Percentiles rank a stretch among this genome's conserved stretches.
Conservation (phyloP, 2,797 vertebrate species). For the Coluber constrictor region DNA sequence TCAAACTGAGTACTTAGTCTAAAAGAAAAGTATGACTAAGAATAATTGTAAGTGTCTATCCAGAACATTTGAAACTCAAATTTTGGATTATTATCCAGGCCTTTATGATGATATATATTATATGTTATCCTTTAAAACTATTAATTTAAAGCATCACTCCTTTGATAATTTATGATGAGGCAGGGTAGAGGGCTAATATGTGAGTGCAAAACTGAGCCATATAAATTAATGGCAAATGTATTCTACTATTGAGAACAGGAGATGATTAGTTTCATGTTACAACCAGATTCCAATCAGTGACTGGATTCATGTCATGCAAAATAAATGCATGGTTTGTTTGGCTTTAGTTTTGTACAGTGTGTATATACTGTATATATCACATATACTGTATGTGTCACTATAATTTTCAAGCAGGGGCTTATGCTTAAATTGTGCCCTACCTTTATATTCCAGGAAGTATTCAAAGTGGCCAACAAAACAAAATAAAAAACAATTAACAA, state of each 20-base stretch:
- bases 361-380: background rate
- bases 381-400: background rate
- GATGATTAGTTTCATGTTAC: background rate
- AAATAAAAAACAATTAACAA: background rate
- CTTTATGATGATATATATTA: background rate
- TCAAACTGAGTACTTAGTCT: background rate
- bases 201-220: background rate
- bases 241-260: background rate
- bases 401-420: background rate
- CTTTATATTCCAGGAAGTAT: background rate
- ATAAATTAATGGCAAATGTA: background rate
- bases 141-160: background rate
- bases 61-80: background rate
- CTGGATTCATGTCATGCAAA: background rate
- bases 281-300: background rate
- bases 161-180: background rate
- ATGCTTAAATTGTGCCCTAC: background rate
- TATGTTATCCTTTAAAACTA: background rate
- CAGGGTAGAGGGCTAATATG: too few species aligned
- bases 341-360: background rate
- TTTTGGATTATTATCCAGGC: background rate
- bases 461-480: background rate
- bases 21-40: background rate
- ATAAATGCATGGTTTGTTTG: background rate
- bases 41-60: background rate